These are phyloP conservation scores for Yponomeuta evonymella DNA, from an alignment of 2,888 invertebrate genomes.

Conservation along the genomic window DNA sequence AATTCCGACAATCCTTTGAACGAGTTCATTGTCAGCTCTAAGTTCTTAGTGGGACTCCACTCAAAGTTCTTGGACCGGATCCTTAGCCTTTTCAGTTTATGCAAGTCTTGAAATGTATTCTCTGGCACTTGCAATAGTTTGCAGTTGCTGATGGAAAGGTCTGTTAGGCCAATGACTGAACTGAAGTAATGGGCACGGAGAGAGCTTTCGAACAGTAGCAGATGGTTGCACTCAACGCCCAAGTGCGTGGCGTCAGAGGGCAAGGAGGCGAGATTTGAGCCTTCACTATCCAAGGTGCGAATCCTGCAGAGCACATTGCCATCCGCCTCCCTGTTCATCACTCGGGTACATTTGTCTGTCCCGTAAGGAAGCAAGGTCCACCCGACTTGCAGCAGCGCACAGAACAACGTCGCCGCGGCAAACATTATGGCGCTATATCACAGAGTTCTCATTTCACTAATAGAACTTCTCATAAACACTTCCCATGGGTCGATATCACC, in stretches of 20 bases:
- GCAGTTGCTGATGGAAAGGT: slow-evolving; percentile 85
- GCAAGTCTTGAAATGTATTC: slow-evolving; percentile 87
- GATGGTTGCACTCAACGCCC: slow-evolving; percentile 85
- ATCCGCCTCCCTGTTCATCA: slow-evolving; percentile 60
- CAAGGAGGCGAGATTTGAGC: slow-evolving; percentile 78
- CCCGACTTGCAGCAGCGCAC: slow-evolving; percentile 73
- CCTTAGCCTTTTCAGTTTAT: slow-evolving; percentile 85
- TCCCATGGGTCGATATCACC: slow-evolving; percentile 75
- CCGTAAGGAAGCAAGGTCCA: slow-evolving; percentile 73
- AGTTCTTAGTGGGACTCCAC: slow-evolving; percentile 84
- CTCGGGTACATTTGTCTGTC: slow-evolving; percentile 67
- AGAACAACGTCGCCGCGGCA: slow-evolving; percentile 59
- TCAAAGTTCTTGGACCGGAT: slow-evolving; percentile 87
- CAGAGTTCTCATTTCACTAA: slow-evolving; percentile 72
- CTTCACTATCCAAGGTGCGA: slow-evolving; percentile 82
- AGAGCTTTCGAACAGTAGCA: slow-evolving; percentile 86
- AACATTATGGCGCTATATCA: slow-evolving; percentile 58
- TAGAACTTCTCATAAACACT: slow-evolving; percentile 73
- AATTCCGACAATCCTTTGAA: slow-evolving; percentile 87
- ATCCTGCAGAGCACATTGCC: slow-evolving; percentile 80
- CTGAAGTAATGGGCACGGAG: slow-evolving; percentile 83
- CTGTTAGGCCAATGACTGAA: slow-evolving; percentile 83
- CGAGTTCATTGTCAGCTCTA: slow-evolving; percentile 83
- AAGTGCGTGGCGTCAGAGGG: slow-evolving; percentile 83
- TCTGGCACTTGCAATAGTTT: slow-evolving; percentile 86